Base-by-base conservation (phyloP, 1,140 invertebrate species). In the Mya arenaria region DNA sequence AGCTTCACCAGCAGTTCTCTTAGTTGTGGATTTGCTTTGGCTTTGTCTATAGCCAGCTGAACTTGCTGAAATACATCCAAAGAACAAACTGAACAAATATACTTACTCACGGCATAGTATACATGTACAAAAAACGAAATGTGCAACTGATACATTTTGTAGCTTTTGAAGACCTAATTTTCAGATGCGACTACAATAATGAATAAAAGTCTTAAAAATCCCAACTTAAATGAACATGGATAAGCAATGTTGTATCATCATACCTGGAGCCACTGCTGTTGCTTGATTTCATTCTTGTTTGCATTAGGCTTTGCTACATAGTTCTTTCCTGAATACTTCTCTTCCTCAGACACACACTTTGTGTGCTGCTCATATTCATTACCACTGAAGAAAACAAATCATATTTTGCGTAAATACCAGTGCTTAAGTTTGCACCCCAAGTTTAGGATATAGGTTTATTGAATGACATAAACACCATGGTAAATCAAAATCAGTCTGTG, bases 311-410 rank as follows among this genome's bases (percentile, higher is more conserved):
- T 97, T 30, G 95, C 93, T 75, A 95, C 94, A 92, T 95, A 98
- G 83, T 96, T 95, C 93, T 96, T 96, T 17, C 95, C 97, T 37
- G 96, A 96, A 90, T 99, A 99, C 86, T 97, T 96, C 92, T 99
- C 95, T 55, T 96, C 95, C 94, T 99, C 98, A 4, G 95, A 96
- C 52, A 99, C 95, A 93, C 98, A 99, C 93, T 97, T 97, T n/a
- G 94, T 97, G 91, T 99, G 98, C 3, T 92, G 92, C 30, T 95
- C 94, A 93, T 97, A 98, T 44, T 96, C 96, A 83, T 97, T 94
- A 1, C 94, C 95, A 85, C 96, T 97, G 90, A 91, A 94, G n/a
- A n/a, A n/a, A n/a, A n/a, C n/a, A n/a, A n/a, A n/a, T n/a, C n/a
- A n/a, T n/a, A n/a, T n/a, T n/a, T n/a, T n/a, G n/a, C n/a, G n/a